These are phyloP conservation scores for Eudorcas thomsonii DNA, from an alignment of 2,113 vertebrate genomes.

Conservation along the genomic window DNA sequence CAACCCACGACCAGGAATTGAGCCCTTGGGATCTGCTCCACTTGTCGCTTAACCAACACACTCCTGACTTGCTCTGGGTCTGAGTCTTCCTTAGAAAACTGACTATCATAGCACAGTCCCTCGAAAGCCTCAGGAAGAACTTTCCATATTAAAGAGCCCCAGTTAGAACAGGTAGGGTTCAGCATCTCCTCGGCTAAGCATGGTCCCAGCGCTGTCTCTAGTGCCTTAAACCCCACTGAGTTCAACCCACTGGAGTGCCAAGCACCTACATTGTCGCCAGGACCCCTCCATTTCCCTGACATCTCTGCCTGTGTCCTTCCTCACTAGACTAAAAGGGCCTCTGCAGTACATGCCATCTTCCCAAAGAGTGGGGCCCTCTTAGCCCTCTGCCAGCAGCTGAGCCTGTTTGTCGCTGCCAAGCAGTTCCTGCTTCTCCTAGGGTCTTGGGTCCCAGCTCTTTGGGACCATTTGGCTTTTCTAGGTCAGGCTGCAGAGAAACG, in stretches of 20 bases:
- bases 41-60: neutral
- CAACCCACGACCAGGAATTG: neutral
- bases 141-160: accelerated
- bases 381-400: neutral
- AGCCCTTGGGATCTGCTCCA: neutral
- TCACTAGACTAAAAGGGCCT: too few species aligned
- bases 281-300: neutral
- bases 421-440: neutral
- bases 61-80: neutral
- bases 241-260: neutral
- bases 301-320: neutral
- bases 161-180: neutral
- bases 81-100: neutral
- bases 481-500: neutral
- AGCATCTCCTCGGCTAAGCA: accelerated
- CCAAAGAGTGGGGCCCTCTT: neutral
- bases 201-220: too few species aligned
- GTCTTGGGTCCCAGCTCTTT: neutral
- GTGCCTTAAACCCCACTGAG: accelerated
- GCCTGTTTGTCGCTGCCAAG: neutral
- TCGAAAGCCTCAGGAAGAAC: neutral
- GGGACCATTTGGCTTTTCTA: neutral
- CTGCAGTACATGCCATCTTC: neutral
- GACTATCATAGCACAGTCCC: too few species aligned
- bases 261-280: neutral